phyloP scores from a whole-genome alignment of 2,113 vertebrate genomes.

The Erinaceus europaeus region DNA sequence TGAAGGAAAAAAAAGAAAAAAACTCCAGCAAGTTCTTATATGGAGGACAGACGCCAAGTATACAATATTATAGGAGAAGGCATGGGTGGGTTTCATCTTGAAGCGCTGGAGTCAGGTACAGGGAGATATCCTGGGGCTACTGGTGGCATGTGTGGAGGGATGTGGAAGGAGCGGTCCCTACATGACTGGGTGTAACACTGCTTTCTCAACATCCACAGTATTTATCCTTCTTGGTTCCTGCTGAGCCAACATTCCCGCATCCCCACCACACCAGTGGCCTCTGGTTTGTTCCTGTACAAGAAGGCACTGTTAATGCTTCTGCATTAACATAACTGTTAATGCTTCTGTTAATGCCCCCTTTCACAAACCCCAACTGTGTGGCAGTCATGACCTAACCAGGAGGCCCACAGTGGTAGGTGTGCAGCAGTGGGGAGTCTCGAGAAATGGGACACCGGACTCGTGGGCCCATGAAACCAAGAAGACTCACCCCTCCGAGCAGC shows the following conservation, averaged over 20 bases:
- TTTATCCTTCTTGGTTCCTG: slow-evolving; percentile 22
- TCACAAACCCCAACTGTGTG: background rate
- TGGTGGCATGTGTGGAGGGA: background rate
- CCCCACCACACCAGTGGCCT: background rate
- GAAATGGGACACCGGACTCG: slow-evolving; percentile 29
- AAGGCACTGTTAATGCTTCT: slow-evolving; percentile 21
- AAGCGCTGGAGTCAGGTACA: background rate
- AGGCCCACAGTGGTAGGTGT: background rate
- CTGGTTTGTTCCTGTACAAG: background rate
- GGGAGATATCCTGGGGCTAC: background rate
- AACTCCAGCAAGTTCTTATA: background rate
- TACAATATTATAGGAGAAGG: slow-evolving; percentile 20
- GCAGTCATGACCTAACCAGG: background rate
- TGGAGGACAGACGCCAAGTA: background rate
- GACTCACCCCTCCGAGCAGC: background rate
- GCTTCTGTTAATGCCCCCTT: background rate
- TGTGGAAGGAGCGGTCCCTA: background rate
- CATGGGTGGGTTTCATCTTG: background rate
- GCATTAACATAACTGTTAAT: slow-evolving; percentile 29
- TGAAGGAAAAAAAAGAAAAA: background rate
- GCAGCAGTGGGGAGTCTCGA: background rate
- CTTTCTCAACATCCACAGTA: background rate
- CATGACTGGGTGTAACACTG: background rate
- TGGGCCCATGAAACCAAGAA: slow-evolving; percentile 7
- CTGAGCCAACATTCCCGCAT: background rate